phyloP scores from a whole-genome alignment of 2,113 vertebrate genomes.

The Chitala chitala region DNA sequence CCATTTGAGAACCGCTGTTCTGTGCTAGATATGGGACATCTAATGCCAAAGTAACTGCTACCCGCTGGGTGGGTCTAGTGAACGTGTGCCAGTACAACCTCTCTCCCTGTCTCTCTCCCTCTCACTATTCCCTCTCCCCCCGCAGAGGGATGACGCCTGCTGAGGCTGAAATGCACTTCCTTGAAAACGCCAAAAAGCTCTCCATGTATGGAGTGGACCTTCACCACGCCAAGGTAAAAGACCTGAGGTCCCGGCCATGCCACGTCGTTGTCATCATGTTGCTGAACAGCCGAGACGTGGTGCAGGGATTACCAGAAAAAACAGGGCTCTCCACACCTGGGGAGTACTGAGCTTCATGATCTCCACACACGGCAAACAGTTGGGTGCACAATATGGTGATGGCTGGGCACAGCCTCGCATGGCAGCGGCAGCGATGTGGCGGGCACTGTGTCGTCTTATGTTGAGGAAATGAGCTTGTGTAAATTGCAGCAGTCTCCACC shows the following conservation, averaged over 20 bases:
- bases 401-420: no score
- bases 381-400: not conserved
- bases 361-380: no score
- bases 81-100: not conserved
- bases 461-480: no score
- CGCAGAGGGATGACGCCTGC: conserved; percentile 94
- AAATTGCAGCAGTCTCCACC: not conserved
- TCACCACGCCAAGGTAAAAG: conserved; percentile 87
- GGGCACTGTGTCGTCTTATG: no score
- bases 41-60: not conserved
- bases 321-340: no score
- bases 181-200: conserved; percentile 95
- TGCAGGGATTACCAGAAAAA: no score
- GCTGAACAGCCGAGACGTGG: no score
- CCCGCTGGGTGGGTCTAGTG: not conserved
- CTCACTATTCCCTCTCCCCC: conserved; percentile 36
- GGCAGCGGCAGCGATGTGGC: no score
- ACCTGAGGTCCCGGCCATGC: not conserved
- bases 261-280: not conserved
- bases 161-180: conserved; percentile 93
- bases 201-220: conserved; percentile 98
- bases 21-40: not conserved
- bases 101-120: not conserved
- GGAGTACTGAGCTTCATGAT: no score
- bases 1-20: not conserved